Evolutionary conservation across 1,140 invertebrate species (phyloP), one percentile per base, ranked within the genome.

Genomic region (Armadillidium nasatum): DNA sequence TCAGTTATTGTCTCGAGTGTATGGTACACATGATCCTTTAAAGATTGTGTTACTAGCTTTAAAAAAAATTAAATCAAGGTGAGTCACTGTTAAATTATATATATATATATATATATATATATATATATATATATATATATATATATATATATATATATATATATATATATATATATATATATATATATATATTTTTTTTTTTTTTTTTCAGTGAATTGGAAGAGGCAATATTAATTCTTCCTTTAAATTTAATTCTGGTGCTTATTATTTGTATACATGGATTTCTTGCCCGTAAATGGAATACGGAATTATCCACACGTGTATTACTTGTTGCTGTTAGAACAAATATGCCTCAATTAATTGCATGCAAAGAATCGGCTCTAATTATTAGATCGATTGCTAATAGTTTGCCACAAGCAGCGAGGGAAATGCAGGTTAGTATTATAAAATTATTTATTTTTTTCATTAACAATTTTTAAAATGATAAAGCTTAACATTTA

Each of bases 291-390:
- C 86, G 89, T 79, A 76, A 72, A 7, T 88, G 91, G 81, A 88
- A 93, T 72, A 85, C 89, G 0, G 96, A 98, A 86, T 84, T 96
- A 66, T 84, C 92, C 70, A 88, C 88, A 70, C 89, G 91, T 83
- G 88, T 93, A 67, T 86, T 92, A 0, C 84, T 95, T 72, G 95
- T 94, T 84, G 87, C 98, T 7, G 86, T 96, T 73, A 89, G 89
- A 84, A 88, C 95, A 21, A 94, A 98, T 85, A 92, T 94, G 84
- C 90, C 91, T 76, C 92, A 95, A 76, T 90, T 98, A 33, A 86
- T 91, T 0, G 88, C 89, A 10, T 91, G 89, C 83, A 85, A 88
- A 67, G 85, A 88, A 60, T 84, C 96, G 72, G 76, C 73, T 19
- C 78, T 74, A 23, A 68, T 79, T 84, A 93, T 67, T 87, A 90